A percentile compares a stretch with the other conserved stretches of the same genome.
These are phyloP conservation scores for Malurus elegans DNA, from an alignment of 2,113 vertebrate species.

Conservation along the genomic window DNA sequence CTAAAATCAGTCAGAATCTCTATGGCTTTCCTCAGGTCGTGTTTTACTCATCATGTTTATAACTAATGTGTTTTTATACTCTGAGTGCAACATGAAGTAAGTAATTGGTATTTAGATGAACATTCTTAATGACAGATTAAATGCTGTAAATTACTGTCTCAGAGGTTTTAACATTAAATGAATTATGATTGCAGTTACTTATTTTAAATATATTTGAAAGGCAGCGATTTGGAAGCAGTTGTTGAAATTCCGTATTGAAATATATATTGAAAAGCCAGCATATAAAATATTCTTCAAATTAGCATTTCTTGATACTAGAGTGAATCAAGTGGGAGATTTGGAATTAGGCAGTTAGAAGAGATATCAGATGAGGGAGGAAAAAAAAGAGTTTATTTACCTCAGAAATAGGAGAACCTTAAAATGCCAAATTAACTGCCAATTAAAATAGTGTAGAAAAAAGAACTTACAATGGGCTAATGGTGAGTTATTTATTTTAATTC, in stretches of 20 bases:
- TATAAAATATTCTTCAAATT: not conserved
- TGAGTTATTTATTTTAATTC: not conserved
- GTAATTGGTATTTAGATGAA: not conserved
- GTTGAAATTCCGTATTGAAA: not conserved
- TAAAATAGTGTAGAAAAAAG: not conserved
- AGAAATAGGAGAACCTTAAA: not conserved
- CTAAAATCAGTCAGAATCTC: rapidly evolving
- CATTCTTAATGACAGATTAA: not conserved
- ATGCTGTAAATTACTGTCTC: not conserved
- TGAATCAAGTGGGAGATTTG: not conserved
- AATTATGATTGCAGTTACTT: not conserved
- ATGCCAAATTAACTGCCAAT: not conserved
- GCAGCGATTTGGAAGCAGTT: not conserved
- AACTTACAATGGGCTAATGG: not conserved
- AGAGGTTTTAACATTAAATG: not conserved
- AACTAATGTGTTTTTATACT: not conserved
- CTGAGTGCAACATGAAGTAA: not conserved
- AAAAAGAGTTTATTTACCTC: not conserved
- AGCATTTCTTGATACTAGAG: not conserved
- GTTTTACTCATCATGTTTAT: not conserved
- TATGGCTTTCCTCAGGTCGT: not conserved
- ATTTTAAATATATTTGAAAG: not conserved
- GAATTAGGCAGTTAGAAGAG: not conserved
- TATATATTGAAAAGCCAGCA: not conserved
- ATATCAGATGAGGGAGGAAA: not conserved